Conservation (phyloP, 1,140 invertebrate genomes). For the Pseudomyrmex concolor region DNA sequence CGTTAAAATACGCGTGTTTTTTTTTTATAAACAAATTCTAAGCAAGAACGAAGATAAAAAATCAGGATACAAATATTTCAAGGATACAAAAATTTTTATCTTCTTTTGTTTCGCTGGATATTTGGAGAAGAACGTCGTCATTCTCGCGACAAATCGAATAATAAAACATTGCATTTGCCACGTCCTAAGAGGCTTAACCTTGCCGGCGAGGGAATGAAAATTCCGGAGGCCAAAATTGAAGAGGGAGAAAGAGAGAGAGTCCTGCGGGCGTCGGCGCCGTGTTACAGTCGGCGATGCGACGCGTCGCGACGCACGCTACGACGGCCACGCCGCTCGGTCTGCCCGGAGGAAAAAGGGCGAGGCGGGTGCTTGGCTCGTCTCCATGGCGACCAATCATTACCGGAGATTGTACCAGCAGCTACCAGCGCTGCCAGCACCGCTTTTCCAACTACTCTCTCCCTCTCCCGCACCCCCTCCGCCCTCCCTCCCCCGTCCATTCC, state of each 20-base stretch:
- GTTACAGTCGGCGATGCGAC: constrained; percentile 44
- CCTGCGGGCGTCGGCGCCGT: constrained; percentile 46
- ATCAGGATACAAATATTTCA: too few species aligned
- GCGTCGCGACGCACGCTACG: constrained; percentile 25
- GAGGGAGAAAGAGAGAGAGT: neutral
- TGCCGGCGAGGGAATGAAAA: neutral
- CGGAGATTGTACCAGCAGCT: constrained; percentile 69
- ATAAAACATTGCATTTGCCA: neutral
- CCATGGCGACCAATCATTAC: constrained; percentile 76
- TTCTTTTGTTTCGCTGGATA: too few species aligned
- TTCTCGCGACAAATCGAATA: too few species aligned
- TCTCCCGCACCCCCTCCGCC: too few species aligned
- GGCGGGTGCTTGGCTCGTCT: constrained; percentile 60
- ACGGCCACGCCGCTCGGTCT: constrained; percentile 50
- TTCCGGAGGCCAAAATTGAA: neutral
- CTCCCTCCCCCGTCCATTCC: too few species aligned
- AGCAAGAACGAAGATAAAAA: too few species aligned
- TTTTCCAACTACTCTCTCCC: constrained; percentile 7
- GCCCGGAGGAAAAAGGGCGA: constrained; percentile 65
- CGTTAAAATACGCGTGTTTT: too few species aligned
- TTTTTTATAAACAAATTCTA: too few species aligned
- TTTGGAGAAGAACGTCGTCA: too few species aligned
- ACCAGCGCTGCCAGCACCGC: constrained; percentile 1
- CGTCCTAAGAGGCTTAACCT: constrained; percentile 18
- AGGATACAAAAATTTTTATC: too few species aligned